Base-by-base conservation (phyloP, 2,888 invertebrate species). In the Anorthoa munda region DNA sequence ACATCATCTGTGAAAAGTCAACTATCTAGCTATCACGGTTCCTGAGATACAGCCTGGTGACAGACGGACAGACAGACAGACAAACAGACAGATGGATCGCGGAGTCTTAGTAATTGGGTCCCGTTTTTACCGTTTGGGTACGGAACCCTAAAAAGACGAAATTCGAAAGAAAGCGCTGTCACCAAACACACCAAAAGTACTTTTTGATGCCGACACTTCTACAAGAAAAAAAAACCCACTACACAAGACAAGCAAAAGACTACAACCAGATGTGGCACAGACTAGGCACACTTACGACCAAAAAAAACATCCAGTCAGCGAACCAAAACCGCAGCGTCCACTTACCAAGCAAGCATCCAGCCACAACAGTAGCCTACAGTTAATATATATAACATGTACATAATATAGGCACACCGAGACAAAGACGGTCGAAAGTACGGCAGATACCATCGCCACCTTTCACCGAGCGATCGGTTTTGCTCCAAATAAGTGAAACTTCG, bases 401-500 rank as follows among this genome's bases (percentile, higher is more conserved):
- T 79, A 67, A 71, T 79, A 71, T 59, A 39, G 39, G 39, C 1
- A 75, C 60, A 78, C 65, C 79, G 71, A 83, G 81, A 84, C 87
- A 86, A 86, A 85, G 81, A 77, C 74, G 64, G 76, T 87, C 68
- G 87, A 87, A 88, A 86, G 88, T 85, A 71, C 76, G 69, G 71
- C 56, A 72, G 88, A 87, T 85, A 84, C 79, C 72, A 88, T 85
- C 87, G 80, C 82, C 83, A 86, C 91, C 91, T 91, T 91, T 91
- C 91, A 91, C 91, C 87, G 77, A 79, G 69, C 86, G 82, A 78
- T 84, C 85, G 86, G 86, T 88, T 86, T 86, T 90, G 91, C 90
- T 90, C 90, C 90, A 89, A 88, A 91, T 91, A 90, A 87, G 86
- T 86, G 85, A 84, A 88, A 86, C 79, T 75, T 74, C 78, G 81